A percentile compares a stretch with the other conserved stretches of the same genome.
These are phyloP conservation scores for Pseudopipra pipra DNA, from an alignment of 2,113 vertebrate species.

Conservation along the genomic window DNA sequence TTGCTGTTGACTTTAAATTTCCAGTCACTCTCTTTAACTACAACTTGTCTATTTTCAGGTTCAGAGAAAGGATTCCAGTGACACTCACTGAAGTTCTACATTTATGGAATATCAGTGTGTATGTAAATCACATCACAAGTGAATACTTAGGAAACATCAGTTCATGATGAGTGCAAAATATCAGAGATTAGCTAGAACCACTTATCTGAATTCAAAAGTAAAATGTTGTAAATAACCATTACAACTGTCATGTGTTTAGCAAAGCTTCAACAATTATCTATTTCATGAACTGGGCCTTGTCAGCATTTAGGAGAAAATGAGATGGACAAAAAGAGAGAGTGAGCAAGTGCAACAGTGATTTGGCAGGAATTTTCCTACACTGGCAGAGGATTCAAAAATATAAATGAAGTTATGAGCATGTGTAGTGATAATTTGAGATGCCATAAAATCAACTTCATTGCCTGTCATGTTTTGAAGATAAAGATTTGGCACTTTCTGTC, in stretches of 20 bases:
- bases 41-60: not conserved
- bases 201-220: constrained; percentile 29
- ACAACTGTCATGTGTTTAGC: constrained; percentile 18
- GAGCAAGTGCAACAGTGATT: not conserved
- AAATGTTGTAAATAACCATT: constrained; percentile 42
- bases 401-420: not conserved
- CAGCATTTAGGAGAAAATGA: constrained; percentile 15
- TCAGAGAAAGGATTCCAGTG: not conserved
- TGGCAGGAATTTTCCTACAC: not conserved
- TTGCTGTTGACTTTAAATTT: not conserved
- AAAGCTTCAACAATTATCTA: not conserved
- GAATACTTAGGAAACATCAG: constrained; percentile 15
- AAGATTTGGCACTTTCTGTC: not conserved
- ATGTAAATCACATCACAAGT: not conserved
- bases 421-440: not conserved
- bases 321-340: not conserved
- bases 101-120: not conserved
- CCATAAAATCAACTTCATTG: not conserved
- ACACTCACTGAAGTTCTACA: not conserved
- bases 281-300: constrained; percentile 2
- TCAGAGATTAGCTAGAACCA: not conserved
- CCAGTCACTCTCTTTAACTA: not conserved
- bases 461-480: not conserved
- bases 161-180: constrained; percentile 9
- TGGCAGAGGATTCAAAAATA: not conserved